Evolutionary conservation across 2,888 invertebrate species (phyloP), one percentile per base, ranked within the genome.

Genomic region (Bellardia pandia): DNA sequence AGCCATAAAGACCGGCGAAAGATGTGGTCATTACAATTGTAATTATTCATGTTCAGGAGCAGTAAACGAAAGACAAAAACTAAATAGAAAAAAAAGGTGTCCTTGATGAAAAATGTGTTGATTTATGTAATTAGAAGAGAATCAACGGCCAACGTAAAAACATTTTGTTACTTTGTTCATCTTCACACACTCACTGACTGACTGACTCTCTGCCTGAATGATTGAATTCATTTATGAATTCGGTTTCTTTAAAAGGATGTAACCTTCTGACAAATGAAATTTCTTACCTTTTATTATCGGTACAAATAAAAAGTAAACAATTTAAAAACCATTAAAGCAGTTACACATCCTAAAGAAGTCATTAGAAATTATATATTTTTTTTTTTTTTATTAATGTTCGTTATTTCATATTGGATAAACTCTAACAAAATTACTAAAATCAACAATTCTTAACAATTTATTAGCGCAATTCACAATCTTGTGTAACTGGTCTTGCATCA

Each of bases 81-180:
- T 9, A 11, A 16, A 45, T 56, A 42, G n/a, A n/a, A n/a, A 45
- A 62, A 71, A 66, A 74, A 45, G 80, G 37, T 74, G 72, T 86
- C 80, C 80, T 86, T 77, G 76, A 74, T 84, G 84, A 80, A 86
- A 86, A 86, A 84, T 84, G 80, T 86, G 84, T 78, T 81, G 77
- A 87, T 85, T 81, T 77, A 69, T 77, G 81, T 81, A 74, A 81
- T 81, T 87, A 86, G 76, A 76, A 60, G 16, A 66, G 60, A 45
- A 76, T 53, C 53, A 56, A n/a, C 62, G n/a, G n/a, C n/a, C 23
- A 74, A 68, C 40, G 11, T 81, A 66, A 37, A 58, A 66, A 33
- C 58, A 81, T 66, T 81, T 75, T 56, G 40, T 64, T 68, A 13
- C 48, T 58, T 72, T 48, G 37, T 14, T 40, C 69, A 76, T 75